These are phyloP conservation scores for Choreutis nemorana DNA, from an alignment of 2,888 invertebrate genomes.

Conservation along the genomic window DNA sequence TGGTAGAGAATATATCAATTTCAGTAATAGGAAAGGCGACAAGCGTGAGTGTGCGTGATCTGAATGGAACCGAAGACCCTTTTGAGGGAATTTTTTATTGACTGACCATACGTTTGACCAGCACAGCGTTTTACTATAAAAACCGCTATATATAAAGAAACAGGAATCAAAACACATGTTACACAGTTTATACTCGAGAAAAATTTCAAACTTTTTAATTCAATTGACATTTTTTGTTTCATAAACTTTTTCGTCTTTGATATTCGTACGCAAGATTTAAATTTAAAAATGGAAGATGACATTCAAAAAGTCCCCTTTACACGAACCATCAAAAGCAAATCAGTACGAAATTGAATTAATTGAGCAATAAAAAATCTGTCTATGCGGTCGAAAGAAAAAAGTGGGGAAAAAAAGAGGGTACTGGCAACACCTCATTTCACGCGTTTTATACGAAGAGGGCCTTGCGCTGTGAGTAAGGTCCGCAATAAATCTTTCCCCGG, in stretches of 20 bases:
- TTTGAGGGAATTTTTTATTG: conserved; percentile 57
- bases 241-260: not conserved
- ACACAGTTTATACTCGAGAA: too few species aligned
- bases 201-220: conserved; percentile 3
- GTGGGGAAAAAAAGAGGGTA: conserved; percentile 25
- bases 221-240: conserved; percentile 1
- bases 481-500: conserved; percentile 54
- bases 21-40: conserved; percentile 54
- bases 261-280: conserved; percentile 2
- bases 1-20: conserved; percentile 49
- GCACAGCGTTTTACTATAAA: conserved; percentile 3
- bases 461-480: conserved; percentile 34
- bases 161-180: too few species aligned
- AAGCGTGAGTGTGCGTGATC: conserved; percentile 47
- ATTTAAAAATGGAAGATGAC: conserved; percentile 7
- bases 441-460: conserved; percentile 50
- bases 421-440: conserved; percentile 61
- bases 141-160: too few species aligned
- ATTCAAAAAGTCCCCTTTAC: conserved; percentile 27
- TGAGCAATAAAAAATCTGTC: conserved; percentile 52
- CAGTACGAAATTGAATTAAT: conserved; percentile 42
- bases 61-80: conserved; percentile 45
- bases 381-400: conserved; percentile 21
- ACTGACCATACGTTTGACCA: conserved; percentile 30
- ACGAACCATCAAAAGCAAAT: conserved; percentile 25